Evolutionary conservation across 1,140 invertebrate genomes (phyloP).

Genomic region (Cydia pomonella): DNA sequence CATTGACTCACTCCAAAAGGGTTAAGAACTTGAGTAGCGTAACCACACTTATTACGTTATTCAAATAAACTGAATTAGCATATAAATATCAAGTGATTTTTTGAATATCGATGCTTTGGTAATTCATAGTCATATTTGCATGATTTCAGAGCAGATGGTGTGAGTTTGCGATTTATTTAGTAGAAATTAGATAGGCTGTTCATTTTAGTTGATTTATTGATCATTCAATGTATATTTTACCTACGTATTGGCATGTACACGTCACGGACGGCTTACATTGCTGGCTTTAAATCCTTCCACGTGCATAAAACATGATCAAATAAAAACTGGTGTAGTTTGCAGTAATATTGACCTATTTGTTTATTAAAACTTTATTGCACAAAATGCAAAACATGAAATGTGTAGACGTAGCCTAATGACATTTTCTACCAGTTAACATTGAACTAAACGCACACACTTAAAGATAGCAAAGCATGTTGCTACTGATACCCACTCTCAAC

Average conservation of each 20-base stretch:
- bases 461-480: no score
- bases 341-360: no score
- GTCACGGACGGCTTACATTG: neutral
- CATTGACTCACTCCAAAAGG: neutral
- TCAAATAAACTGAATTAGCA: constrained; percentile 55
- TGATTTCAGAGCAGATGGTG: constrained; percentile 40
- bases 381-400: no score
- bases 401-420: no score
- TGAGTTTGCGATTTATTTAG: constrained; percentile 23
- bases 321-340: no score
- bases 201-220: constrained; percentile 1
- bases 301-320: no score
- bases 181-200: constrained; percentile 10
- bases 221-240: neutral
- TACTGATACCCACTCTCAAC: no score
- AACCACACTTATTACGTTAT: neutral
- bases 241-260: neutral
- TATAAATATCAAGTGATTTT: constrained; percentile 75
- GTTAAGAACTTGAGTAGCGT: neutral
- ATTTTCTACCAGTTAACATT: no score
- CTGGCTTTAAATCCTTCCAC: neutral
- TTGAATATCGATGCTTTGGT: constrained; percentile 63
- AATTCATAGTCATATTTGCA: constrained; percentile 59
- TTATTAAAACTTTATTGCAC: no score
- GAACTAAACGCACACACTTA: no score